Percentiles rank a stretch among this genome's conserved stretches.
These are phyloP conservation scores for Cheirogaleus major DNA, from an alignment of 2,797 vertebrate species.

Conservation along the genomic window DNA sequence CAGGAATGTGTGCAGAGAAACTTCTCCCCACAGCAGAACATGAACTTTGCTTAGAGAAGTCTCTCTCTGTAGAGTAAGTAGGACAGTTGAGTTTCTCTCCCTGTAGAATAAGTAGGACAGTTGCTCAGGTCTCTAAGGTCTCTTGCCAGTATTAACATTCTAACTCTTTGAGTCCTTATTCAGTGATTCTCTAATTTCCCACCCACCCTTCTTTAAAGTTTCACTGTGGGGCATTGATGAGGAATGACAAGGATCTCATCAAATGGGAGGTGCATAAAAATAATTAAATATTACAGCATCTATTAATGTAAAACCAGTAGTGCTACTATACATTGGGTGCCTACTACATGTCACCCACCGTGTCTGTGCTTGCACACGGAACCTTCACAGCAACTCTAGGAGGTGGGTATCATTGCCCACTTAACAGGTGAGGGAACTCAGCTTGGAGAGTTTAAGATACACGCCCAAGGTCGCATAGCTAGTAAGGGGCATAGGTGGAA, in stretches of 20 bases:
- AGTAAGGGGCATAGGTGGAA: background rate
- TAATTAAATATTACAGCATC: background rate
- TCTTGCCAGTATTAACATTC: background rate
- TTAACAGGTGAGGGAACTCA: background rate
- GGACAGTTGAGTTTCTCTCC: background rate
- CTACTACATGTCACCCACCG: background rate
- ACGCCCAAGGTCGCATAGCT: background rate
- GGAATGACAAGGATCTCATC: background rate
- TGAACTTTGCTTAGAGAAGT: constrained; percentile 41
- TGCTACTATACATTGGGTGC: background rate
- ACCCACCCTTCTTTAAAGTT: background rate
- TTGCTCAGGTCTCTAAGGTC: background rate
- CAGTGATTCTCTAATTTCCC: background rate
- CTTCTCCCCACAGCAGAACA: background rate
- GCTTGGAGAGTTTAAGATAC: background rate
- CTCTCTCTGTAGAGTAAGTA: background rate
- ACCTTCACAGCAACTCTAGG: background rate
- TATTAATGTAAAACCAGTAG: background rate
- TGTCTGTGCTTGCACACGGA: background rate
- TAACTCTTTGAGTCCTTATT: background rate
- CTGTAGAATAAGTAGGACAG: background rate
- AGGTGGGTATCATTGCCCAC: background rate
- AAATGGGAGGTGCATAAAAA: background rate
- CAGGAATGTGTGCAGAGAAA: constrained; percentile 4
- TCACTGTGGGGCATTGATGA: background rate